phyloP scores from a whole-genome alignment of 2,888 invertebrate genomes.

The Cepaea hortensis region DNA sequence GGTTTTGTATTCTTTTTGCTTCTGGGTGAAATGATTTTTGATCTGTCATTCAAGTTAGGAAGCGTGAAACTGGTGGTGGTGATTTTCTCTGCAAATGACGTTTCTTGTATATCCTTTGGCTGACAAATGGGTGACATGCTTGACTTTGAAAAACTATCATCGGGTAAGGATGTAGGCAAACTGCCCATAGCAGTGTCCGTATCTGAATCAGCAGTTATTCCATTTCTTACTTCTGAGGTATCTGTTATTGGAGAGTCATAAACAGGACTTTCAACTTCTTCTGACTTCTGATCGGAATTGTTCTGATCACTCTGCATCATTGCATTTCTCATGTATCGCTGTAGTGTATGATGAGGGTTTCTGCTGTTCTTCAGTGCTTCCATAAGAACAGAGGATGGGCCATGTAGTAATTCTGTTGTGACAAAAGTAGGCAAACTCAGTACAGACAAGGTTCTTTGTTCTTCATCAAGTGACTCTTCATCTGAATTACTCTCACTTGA shows the following conservation, averaged over 20 bases:
- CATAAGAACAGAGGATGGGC: slow-evolving; percentile 28
- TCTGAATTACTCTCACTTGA: slow-evolving; percentile 29
- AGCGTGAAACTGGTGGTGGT: background rate
- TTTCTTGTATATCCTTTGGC: background rate
- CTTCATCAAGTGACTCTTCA: slow-evolving; percentile 24
- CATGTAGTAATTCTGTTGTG: background rate
- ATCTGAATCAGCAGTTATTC: background rate
- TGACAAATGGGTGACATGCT: background rate
- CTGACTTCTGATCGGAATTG: background rate
- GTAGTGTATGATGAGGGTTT: slow-evolving; percentile 44
- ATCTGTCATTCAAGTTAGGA: background rate
- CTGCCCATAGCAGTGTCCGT: background rate
- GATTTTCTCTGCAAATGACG: background rate
- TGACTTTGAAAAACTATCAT: background rate
- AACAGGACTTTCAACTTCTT: background rate
- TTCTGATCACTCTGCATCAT: slow-evolving; percentile 25
- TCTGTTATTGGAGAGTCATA: background rate
- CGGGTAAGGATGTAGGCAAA: background rate
- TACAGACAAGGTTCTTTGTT: slow-evolving; percentile 29
- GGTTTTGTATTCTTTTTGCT: background rate
- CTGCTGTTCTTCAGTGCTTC: slow-evolving; percentile 44
- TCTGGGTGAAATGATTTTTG: background rate
- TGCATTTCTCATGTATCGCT: slow-evolving; percentile 48
- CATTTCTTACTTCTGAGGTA: background rate
- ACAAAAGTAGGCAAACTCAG: slow-evolving; percentile 46